phyloP scores from a whole-genome alignment of 2,888 invertebrate species.

The Spodoptera littoralis region DNA sequence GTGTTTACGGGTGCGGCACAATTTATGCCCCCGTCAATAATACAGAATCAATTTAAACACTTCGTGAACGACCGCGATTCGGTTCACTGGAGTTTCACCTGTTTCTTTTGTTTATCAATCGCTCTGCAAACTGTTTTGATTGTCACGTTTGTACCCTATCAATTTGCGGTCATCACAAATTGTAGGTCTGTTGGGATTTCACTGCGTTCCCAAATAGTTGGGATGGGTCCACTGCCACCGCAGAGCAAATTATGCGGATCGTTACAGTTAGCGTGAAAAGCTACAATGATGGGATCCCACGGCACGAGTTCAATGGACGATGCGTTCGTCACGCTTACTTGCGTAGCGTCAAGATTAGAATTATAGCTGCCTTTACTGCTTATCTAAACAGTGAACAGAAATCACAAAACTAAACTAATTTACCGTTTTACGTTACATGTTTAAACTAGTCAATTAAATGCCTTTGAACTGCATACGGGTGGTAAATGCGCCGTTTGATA shows the following conservation, averaged over 20 bases:
- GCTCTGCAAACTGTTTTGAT: slow-evolving; percentile 43
- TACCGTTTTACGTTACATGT: slow-evolving; percentile 58
- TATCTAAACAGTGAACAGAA: slow-evolving; percentile 42
- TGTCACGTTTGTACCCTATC: slow-evolving; percentile 64
- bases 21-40: slow-evolving; percentile 75
- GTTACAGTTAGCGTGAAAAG: slow-evolving; percentile 80
- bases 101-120: slow-evolving; percentile 48
- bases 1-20: slow-evolving; percentile 73
- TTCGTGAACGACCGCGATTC: slow-evolving; percentile 42
- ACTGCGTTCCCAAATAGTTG: slow-evolving; percentile 56
- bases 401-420: slow-evolving; percentile 42
- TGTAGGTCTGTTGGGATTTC: slow-evolving; percentile 49
- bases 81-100: slow-evolving; percentile 51
- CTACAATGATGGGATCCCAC: slow-evolving; percentile 82
- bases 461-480: slow-evolving; percentile 61
- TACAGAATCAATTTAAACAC: slow-evolving; percentile 62
- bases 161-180: slow-evolving; percentile 62
- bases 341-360: slow-evolving; percentile 66
- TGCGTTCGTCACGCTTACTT: slow-evolving; percentile 76
- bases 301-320: slow-evolving; percentile 80
- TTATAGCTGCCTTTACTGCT: slow-evolving; percentile 58
- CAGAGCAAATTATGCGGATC: slow-evolving; percentile 72
- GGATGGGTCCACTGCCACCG: slow-evolving; percentile 58
- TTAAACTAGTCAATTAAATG: slow-evolving; percentile 65
- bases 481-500: slow-evolving; percentile 53